These are phyloP conservation scores for Prionailurus viverrinus DNA, from an alignment of 2,113 vertebrate species.

Conservation along the genomic window DNA sequence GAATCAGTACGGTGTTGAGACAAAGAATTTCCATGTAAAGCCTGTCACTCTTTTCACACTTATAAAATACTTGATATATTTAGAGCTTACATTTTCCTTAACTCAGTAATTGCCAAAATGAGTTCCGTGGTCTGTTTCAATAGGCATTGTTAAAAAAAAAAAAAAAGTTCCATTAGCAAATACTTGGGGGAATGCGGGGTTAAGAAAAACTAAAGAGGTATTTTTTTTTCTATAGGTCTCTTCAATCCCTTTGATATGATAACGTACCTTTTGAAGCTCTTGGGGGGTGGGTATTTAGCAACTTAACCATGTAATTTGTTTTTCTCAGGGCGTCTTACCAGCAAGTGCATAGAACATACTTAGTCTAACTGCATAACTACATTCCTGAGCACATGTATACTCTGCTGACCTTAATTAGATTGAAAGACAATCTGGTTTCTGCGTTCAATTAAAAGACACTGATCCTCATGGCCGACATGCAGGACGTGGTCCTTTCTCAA, in stretches of 20 bases:
- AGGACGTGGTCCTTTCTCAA: neutral
- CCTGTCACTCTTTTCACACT: neutral
- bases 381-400: neutral
- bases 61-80: neutral
- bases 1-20: neutral
- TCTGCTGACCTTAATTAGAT: slow-evolving; percentile 8
- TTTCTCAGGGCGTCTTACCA: slow-evolving; percentile 25
- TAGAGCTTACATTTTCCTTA: slow-evolving; percentile 29
- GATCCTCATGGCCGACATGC: neutral
- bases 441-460: neutral
- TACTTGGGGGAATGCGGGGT: neutral
- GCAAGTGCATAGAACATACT: neutral
- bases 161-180: neutral
- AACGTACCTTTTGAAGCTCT: neutral
- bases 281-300: neutral
- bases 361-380: neutral
- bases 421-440: slow-evolving; percentile 49
- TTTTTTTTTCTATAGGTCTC: slow-evolving; percentile 20
- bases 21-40: neutral
- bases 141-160: neutral
- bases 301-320: slow-evolving; percentile 20
- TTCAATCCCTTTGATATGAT: slow-evolving; percentile 1
- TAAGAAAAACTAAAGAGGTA: slow-evolving; percentile 16
- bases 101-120: slow-evolving; percentile 17
- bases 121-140: neutral